Conservation (phyloP, 2,888 invertebrate species). For the Idaea biselata region DNA sequence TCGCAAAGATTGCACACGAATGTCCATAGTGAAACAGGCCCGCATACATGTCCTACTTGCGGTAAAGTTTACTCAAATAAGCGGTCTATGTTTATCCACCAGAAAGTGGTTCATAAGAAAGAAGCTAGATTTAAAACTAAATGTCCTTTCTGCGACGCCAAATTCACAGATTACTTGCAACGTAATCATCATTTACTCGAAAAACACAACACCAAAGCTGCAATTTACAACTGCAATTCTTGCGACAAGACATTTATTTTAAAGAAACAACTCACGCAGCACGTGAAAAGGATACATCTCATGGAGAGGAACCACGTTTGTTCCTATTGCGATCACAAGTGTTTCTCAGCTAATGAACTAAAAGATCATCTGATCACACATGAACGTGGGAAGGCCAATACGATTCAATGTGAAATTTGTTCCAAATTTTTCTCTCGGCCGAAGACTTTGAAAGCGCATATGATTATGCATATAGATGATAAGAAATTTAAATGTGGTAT, state of each 20-base stretch:
- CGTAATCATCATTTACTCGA: constrained; percentile 62
- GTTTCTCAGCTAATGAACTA: constrained; percentile 59
- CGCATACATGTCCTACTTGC: constrained; percentile 46
- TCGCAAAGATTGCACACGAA: constrained; percentile 57
- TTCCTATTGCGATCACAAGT: constrained; percentile 43
- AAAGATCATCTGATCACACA: constrained; percentile 55
- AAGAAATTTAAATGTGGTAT: background rate
- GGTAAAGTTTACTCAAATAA: constrained; percentile 53
- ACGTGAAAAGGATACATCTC: constrained; percentile 60
- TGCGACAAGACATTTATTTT: constrained; percentile 53
- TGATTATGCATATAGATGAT: constrained; percentile 34
- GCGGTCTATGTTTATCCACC: constrained; percentile 57
- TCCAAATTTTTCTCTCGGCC: constrained; percentile 37
- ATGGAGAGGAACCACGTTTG: constrained; percentile 50
- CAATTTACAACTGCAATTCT: constrained; percentile 56
- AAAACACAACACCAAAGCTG: constrained; percentile 51
- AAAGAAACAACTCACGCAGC: constrained; percentile 51
- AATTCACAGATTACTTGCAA: constrained; percentile 58
- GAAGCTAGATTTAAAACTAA: constrained; percentile 48
- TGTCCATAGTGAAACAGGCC: constrained; percentile 47
- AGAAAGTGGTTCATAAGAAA: constrained; percentile 53
- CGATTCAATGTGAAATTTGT: constrained; percentile 52
- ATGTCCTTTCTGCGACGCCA: constrained; percentile 57
- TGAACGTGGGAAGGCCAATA: constrained; percentile 46
- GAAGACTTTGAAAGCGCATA: constrained; percentile 33